Evolutionary conservation across 2,797 vertebrate genomes (phyloP).

Genomic region (Gymnocypris eckloni): DNA sequence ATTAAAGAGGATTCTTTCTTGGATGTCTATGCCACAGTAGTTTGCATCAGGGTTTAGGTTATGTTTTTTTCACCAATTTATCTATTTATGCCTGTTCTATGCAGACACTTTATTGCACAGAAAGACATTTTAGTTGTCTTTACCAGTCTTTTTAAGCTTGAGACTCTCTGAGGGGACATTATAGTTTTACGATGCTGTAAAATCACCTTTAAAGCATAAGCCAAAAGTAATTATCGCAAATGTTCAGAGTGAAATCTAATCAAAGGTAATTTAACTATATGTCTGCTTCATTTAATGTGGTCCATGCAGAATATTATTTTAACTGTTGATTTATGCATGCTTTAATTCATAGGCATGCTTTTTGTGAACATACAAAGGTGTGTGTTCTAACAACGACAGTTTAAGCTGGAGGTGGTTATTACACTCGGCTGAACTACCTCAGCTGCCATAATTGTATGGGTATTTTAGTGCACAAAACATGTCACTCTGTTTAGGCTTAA

Average conservation of each 20-base stretch:
- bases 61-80: not conserved
- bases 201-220: slow-evolving; percentile 63
- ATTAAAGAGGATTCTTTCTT: not conserved
- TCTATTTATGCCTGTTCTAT: not conserved
- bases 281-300: slow-evolving; percentile 55
- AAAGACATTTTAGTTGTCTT: not conserved
- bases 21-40: not conserved
- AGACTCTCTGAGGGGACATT: slow-evolving; percentile 14
- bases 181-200: slow-evolving; percentile 58
- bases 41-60: not conserved
- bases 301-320: slow-evolving; percentile 24
- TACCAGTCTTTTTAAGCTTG: slow-evolving; percentile 1
- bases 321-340: not conserved
- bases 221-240: slow-evolving; percentile 74
- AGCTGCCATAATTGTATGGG: slow-evolving; percentile 13
- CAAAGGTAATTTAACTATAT: slow-evolving; percentile 60
- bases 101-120: not conserved
- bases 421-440: slow-evolving; percentile 21
- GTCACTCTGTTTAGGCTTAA: slow-evolving; percentile 9
- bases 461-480: slow-evolving; percentile 11
- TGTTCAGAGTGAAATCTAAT: slow-evolving; percentile 71
- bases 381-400: not conserved
- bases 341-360: slow-evolving; percentile 33
- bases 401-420: slow-evolving; percentile 49
- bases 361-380: not conserved